phyloP scores from a whole-genome alignment of 2,797 vertebrate genomes.

The Hippocampus kuda region DNA sequence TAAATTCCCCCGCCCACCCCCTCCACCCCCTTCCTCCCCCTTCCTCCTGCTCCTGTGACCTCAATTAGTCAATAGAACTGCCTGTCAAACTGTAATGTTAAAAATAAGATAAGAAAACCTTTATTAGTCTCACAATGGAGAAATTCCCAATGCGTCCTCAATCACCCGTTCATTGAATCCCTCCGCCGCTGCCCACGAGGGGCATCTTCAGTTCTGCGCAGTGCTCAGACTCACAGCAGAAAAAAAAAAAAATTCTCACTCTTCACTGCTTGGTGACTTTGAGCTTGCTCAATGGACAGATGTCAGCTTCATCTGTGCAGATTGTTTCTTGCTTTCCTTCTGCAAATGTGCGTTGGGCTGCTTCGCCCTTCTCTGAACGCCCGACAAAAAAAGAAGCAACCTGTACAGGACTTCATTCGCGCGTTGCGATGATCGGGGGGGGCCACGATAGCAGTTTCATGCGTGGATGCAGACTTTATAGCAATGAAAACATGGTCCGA shows the following conservation, averaged over 20 bases:
- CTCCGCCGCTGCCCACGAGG: conserved; percentile 28
- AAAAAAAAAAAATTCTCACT: conserved; percentile 29
- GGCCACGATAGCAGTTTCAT: neutral
- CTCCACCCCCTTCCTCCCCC: too few species aligned
- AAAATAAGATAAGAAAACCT: too few species aligned
- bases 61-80: conserved; percentile 1
- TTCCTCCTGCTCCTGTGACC: neutral
- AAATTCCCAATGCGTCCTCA: too few species aligned
- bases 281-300: conserved; percentile 32
- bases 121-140: too few species aligned
- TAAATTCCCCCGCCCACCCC: neutral
- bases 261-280: conserved; percentile 9
- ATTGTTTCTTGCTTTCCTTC: neutral
- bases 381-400: neutral
- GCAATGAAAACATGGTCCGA: neutral
- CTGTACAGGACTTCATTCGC: neutral
- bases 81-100: neutral
- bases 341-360: too few species aligned
- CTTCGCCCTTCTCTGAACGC: neutral
- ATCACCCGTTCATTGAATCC: conserved; percentile 10
- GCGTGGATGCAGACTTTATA: neutral
- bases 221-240: conserved; percentile 19
- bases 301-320: neutral
- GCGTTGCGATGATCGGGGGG: neutral
- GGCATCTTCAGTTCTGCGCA: neutral